Conservation (phyloP, 37 sponge, comb jelly and placozoan species). For the Hormiphora californensis region DNA sequence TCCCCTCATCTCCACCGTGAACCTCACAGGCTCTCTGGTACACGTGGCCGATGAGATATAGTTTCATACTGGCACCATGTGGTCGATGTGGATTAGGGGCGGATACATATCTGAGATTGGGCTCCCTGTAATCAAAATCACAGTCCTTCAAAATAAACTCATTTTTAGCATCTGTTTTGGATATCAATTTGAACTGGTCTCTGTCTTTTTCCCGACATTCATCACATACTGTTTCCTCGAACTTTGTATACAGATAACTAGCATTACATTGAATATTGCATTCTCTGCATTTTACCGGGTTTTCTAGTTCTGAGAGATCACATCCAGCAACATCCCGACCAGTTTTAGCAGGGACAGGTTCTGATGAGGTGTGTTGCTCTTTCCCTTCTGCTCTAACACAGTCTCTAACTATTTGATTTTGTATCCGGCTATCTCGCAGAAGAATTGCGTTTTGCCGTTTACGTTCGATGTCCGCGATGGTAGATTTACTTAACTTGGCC, state of each 20-base stretch:
- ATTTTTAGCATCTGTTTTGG: slow-evolving; percentile 43
- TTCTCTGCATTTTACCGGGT: slow-evolving; percentile 12
- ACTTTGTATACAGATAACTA: slow-evolving; percentile 42
- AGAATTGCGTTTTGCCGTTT: slow-evolving; percentile 44
- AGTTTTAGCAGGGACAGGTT: too few relatives aligned
- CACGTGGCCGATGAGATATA: slow-evolving; percentile 6
- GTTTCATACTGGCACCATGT: not conserved
- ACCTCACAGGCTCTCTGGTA: slow-evolving; percentile 43
- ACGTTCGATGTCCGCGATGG: not conserved
- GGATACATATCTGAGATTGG: not conserved
- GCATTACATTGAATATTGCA: slow-evolving; percentile 46
- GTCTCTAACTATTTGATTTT: too few relatives aligned
- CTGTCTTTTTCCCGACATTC: slow-evolving; percentile 40
- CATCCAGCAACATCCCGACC: too few relatives aligned
- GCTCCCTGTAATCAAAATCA: slow-evolving; percentile 15
- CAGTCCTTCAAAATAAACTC: slow-evolving; percentile 43
- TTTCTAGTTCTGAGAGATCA: not conserved
- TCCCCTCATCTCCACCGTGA: slow-evolving; percentile 52
- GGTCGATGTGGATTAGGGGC: slow-evolving; percentile 39
- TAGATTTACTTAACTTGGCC: not conserved
- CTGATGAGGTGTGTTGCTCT: too few relatives aligned
- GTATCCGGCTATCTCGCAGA: slow-evolving; percentile 33
- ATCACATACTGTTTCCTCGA: slow-evolving; percentile 22
- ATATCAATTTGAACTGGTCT: slow-evolving; percentile 41
- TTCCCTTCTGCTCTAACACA: too few relatives aligned